phyloP scores from a whole-genome alignment of 2,888 invertebrate species.

The Metellina segmentata region DNA sequence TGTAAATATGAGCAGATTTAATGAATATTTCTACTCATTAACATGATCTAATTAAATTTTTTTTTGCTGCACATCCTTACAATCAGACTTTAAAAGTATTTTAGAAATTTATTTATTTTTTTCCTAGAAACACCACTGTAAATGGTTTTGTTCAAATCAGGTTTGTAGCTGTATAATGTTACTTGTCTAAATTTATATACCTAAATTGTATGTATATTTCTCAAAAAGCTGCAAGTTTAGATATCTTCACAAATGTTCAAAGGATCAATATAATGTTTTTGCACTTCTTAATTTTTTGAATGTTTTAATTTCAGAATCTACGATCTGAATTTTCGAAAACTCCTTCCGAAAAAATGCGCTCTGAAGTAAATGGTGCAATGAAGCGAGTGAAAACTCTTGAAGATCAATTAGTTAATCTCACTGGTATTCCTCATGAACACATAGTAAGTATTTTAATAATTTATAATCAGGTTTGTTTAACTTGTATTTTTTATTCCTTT shows the following conservation, averaged over 20 bases:
- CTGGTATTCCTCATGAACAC: constrained; percentile 70
- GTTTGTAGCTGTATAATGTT: not conserved
- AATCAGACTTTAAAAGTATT: too few relatives aligned
- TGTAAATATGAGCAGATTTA: too few relatives aligned
- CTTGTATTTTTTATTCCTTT: not conserved
- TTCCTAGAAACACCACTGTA: too few relatives aligned
- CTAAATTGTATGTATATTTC: not conserved
- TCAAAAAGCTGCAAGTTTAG: not conserved
- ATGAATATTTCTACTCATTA: too few relatives aligned
- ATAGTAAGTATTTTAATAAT: constrained; percentile 59
- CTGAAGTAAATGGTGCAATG: constrained; percentile 84
- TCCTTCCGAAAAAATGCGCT: constrained; percentile 81
- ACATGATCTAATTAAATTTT: too few relatives aligned
- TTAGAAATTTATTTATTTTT: too few relatives aligned
- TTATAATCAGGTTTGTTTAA: not conserved
- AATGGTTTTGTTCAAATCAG: too few relatives aligned
- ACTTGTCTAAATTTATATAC: not conserved
- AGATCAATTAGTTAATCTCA: constrained; percentile 82
- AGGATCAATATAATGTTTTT: not conserved
- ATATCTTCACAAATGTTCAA: too few relatives aligned
- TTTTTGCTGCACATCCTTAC: too few relatives aligned
- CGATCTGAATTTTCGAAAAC: constrained; percentile 85
- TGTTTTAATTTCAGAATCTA: constrained; percentile 81
- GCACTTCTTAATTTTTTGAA: not conserved
- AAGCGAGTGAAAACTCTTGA: constrained; percentile 85